A percentile compares a stretch with the other conserved stretches of the same genome.
Evolutionary conservation across 2,888 invertebrate genomes (phyloP).

Genomic region (Drosophila flavopinicola): DNA sequence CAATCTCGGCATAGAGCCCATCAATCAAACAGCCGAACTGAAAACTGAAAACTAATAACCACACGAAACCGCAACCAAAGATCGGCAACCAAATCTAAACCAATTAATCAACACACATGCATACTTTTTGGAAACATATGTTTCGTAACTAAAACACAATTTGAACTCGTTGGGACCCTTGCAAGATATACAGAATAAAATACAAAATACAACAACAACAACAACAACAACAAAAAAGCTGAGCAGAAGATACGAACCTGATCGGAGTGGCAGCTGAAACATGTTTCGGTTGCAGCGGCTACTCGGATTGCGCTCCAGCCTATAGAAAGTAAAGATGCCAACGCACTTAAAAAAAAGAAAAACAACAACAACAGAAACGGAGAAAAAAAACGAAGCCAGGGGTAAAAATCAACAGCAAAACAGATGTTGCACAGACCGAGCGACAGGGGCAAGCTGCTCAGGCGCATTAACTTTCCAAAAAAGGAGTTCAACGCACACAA

Average conservation of each 20-base stretch:
- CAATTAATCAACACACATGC: constrained; percentile 67
- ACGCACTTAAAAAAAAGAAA: constrained; percentile 51
- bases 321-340: constrained; percentile 73
- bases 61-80: constrained; percentile 43
- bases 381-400: constrained; percentile 46
- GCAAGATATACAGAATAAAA: constrained; percentile 2
- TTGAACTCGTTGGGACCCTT: constrained; percentile 48
- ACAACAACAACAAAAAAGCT: constrained; percentile 15
- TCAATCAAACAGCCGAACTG: constrained; percentile 37
- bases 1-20: constrained; percentile 32
- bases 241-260: constrained; percentile 51
- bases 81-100: constrained; percentile 62
- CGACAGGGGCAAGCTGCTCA: constrained; percentile 38
- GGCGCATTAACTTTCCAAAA: constrained; percentile 54
- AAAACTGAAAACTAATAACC: constrained; percentile 32
- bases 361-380: constrained; percentile 4
- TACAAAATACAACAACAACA: too few relatives aligned
- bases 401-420: constrained; percentile 63
- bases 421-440: constrained; percentile 75
- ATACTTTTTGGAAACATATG: constrained; percentile 63
- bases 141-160: constrained; percentile 50
- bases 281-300: constrained; percentile 58
- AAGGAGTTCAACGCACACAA: constrained; percentile 56
- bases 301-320: constrained; percentile 32
- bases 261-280: constrained; percentile 72